These are phyloP conservation scores for Mus spicilegus DNA, from an alignment of 2,113 vertebrate genomes.

Conservation along the genomic window DNA sequence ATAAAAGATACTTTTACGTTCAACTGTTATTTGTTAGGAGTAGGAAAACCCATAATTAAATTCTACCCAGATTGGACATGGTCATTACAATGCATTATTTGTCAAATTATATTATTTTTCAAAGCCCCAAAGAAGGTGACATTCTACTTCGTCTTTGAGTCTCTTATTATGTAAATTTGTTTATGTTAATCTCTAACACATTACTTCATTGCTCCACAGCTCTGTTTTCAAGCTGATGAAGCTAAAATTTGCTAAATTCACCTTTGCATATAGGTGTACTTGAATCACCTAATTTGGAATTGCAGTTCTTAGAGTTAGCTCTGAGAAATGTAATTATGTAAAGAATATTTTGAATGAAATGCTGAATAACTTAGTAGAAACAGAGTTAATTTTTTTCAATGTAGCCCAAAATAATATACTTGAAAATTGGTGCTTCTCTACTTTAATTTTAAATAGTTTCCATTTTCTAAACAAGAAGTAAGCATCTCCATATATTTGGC, in stretches of 20 bases:
- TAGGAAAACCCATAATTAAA: constrained; percentile 41
- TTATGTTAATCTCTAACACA: constrained; percentile 68
- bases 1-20: not conserved
- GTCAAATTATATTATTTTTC: constrained; percentile 61
- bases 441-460: constrained; percentile 64
- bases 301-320: constrained; percentile 60
- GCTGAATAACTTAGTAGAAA: constrained; percentile 73
- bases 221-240: constrained; percentile 72
- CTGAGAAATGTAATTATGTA: constrained; percentile 78
- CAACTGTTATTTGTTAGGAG: not conserved
- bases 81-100: constrained; percentile 64
- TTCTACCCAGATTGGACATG: not conserved
- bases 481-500: constrained; percentile 47
- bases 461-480: constrained; percentile 54
- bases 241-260: constrained; percentile 76
- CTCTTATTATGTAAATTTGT: constrained; percentile 71
- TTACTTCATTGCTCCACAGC: constrained; percentile 59
- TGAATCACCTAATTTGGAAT: constrained; percentile 79
- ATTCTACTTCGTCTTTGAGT: constrained; percentile 53
- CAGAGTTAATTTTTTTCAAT: constrained; percentile 68
- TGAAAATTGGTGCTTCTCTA: constrained; percentile 65
- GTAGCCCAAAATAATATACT: constrained; percentile 54
- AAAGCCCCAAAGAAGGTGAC: constrained; percentile 55
- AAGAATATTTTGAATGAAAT: constrained; percentile 78
- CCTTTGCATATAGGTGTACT: constrained; percentile 67